Evolutionary conservation across 2,113 vertebrate species (phyloP).

Genomic region (Pandion haliaetus): DNA sequence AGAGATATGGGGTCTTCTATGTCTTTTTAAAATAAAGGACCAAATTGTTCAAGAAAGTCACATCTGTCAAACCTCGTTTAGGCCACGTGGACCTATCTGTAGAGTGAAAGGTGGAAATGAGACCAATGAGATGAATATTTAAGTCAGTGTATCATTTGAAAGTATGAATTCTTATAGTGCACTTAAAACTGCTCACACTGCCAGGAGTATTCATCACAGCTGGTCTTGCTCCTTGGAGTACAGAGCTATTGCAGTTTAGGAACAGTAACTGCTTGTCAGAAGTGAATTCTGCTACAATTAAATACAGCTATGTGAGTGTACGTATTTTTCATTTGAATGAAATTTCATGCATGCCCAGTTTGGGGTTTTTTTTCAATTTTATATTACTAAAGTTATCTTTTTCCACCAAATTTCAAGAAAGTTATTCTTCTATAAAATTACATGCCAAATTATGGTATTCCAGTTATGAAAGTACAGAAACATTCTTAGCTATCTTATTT

Average conservation of each 20-base stretch:
- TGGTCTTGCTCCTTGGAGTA: background rate
- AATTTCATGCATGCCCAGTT: background rate
- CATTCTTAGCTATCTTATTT: background rate
- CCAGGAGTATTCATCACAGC: background rate
- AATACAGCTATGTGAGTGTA: background rate
- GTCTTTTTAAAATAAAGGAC: background rate
- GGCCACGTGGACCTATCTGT: background rate
- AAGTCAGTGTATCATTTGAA: background rate
- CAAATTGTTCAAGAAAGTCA: background rate
- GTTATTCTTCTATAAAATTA: background rate
- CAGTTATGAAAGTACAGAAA: background rate
- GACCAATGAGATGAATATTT: background rate
- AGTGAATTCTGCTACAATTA: background rate
- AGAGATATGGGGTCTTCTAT: background rate
- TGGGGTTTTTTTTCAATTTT: background rate
- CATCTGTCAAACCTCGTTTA: background rate
- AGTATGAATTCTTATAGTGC: background rate
- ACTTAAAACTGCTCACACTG: background rate
- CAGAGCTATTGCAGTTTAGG: background rate
- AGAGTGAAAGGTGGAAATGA: background rate
- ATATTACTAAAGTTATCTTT: background rate
- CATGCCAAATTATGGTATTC: background rate
- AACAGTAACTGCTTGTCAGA: slow-evolving; percentile 1
- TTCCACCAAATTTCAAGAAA: background rate
- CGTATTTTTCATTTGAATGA: background rate